Conservation (phyloP, 2,888 invertebrate species). For the Temnothorax ravouxi region DNA sequence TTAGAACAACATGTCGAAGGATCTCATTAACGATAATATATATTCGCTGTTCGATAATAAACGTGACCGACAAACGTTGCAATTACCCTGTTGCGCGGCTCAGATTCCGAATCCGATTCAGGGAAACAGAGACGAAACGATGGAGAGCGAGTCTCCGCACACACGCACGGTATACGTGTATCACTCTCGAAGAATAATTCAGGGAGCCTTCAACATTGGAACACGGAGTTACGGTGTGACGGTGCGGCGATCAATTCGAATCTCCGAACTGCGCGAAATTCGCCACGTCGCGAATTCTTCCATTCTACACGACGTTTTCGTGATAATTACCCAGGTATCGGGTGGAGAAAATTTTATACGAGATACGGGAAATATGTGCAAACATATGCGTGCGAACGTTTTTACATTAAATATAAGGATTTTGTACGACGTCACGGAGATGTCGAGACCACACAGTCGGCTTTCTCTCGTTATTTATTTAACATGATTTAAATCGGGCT, state of each 20-base stretch:
- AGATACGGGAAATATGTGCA: not conserved
- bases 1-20: not conserved
- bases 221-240: constrained; percentile 33
- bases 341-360: not conserved
- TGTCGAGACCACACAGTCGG: not conserved
- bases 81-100: constrained; percentile 18
- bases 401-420: constrained; percentile 13
- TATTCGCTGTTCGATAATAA: constrained; percentile 11
- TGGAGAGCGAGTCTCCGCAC: not conserved
- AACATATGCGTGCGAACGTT: not conserved
- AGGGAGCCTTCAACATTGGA: constrained; percentile 35
- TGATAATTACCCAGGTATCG: constrained; percentile 43
- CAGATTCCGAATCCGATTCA: constrained; percentile 14
- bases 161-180: constrained; percentile 30
- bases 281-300: constrained; percentile 41
- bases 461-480: constrained; percentile 9
- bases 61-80: not conserved
- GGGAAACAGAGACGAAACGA: constrained; percentile 19
- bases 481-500: not conserved
- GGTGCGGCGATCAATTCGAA: constrained; percentile 61
- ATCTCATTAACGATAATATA: constrained; percentile 18
- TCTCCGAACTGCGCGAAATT: constrained; percentile 54
- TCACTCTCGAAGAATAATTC: constrained; percentile 40
- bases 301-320: constrained; percentile 29
- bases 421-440: not conserved